Percentiles rank a stretch among this genome's conserved stretches.
phyloP scores from a whole-genome alignment of 2,888 invertebrate species.

The Orthonevra nobilis region DNA sequence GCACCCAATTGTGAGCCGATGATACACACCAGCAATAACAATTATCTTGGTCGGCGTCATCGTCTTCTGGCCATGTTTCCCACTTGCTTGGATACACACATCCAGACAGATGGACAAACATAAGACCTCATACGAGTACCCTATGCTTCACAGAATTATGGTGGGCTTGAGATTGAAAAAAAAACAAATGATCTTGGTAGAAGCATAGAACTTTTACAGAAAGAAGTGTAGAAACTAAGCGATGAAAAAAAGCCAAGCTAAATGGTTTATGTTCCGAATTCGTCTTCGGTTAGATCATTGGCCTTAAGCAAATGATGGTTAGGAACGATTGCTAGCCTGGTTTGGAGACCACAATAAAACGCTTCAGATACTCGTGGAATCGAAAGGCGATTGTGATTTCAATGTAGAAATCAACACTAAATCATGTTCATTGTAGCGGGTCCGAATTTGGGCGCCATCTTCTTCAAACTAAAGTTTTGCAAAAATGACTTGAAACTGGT shows the following conservation, averaged over 20 bases:
- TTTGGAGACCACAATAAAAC: conserved; percentile 12
- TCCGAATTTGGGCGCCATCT: conserved; percentile 48
- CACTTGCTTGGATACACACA: conserved; percentile 36
- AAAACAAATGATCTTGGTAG: no score
- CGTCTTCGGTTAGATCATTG: conserved; percentile 67
- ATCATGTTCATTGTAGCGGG: conserved; percentile 59
- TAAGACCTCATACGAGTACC: conserved; percentile 33
- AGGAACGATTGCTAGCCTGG: conserved; percentile 37
- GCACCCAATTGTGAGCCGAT: conserved; percentile 65
- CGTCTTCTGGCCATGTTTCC: background rate
- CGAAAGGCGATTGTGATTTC: conserved; percentile 24
- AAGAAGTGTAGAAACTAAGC: conserved; percentile 45
- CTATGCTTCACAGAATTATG: no score
- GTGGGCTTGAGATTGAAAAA: conserved; percentile 51
- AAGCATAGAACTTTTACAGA: conserved; percentile 55
- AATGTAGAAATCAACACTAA: conserved; percentile 44
- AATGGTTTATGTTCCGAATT: conserved; percentile 58
- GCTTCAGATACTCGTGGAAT: conserved; percentile 41
- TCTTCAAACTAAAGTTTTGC: conserved; percentile 25
- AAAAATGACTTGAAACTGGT: conserved; percentile 58
- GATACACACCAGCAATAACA: conserved; percentile 69
- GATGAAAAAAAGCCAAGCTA: conserved; percentile 41
- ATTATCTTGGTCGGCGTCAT: conserved; percentile 50
- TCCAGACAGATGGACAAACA: conserved; percentile 31
- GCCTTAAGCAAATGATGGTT: conserved; percentile 65